Base-by-base conservation (phyloP, 2,797 vertebrate species). In the Myotis myotis region DNA sequence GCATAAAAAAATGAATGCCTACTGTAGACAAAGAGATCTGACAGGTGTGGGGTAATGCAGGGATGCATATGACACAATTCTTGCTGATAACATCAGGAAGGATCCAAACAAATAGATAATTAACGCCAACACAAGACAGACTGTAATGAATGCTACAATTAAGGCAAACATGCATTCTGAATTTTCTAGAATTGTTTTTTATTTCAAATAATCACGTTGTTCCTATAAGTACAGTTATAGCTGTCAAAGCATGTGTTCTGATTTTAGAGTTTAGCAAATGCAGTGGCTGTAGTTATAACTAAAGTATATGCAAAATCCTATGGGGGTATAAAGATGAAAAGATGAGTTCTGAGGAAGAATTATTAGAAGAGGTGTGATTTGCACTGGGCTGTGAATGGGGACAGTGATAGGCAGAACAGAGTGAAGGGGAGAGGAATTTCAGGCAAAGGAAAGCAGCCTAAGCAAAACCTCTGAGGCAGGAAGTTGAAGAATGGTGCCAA, bases 121-220 rank as follows among this genome's bases (percentile, higher is more conserved):
- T 89, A 96, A 96, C 10, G 0, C 22, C 66, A 89, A 84, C 38
- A 75, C 49, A 90, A 96, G 76, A 55, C 41, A 93, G 55, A 86
- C 36, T 92, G n/a, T 82, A 88, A 96, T 83, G 83, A 97, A 82
- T 91, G 83, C 78, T 93, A 94, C 64, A 95, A 93, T 93, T 97
- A 83, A 95, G 60, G 66, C 64, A 86, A 94, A 91, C 71, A 90
- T 25, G 9, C 60, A 93, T 79, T 90, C 53, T 71, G 57, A 82
- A 93, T 94, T 96, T 95, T 93, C 79, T 91, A 93, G 81, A 92
- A 87, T 66, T 51, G 66, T 82, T 87, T 80, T 80, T 85, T 84
- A 93, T 96, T 96, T 96, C 89, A 96, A 97, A 96, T 95, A 92
- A 93, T 95, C 66, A 89, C 41, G 89, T 94, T 96, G 74, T 96